Conservation (phyloP, 2,888 invertebrate genomes). For the Machimus atricapillus region DNA sequence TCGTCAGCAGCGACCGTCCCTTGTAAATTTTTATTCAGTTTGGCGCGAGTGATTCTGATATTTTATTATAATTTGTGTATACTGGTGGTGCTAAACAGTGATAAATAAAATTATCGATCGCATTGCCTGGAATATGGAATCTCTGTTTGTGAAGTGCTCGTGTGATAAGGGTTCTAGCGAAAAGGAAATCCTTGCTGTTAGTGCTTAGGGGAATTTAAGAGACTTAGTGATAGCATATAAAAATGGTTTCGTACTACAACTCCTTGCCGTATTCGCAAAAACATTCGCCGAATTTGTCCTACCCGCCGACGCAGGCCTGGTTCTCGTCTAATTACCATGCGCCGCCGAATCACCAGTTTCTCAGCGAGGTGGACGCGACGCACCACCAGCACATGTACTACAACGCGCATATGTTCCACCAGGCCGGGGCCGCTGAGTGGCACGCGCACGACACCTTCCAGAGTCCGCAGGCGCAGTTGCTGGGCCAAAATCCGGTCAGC, state of each 20-base stretch:
- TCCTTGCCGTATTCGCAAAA: conserved; percentile 72
- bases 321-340: conserved; percentile 64
- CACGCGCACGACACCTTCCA: conserved; percentile 63
- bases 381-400: conserved; percentile 64
- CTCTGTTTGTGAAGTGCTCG: background rate
- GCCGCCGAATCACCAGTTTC: conserved; percentile 59
- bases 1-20: background rate
- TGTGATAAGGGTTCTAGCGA: background rate
- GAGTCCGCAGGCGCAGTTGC: conserved; percentile 64
- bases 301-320: conserved; percentile 61
- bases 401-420: conserved; percentile 64
- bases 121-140: conserved; percentile 3
- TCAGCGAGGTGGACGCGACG: conserved; percentile 63
- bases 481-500: conserved; percentile 54
- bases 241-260: conserved; percentile 77
- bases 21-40: background rate
- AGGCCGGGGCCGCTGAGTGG: conserved; percentile 60
- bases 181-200: background rate
- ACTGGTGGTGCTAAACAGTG: background rate
- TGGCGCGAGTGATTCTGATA: background rate
- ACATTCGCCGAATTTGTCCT: conserved; percentile 69
- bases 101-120: conserved; percentile 1
- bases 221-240: conserved; percentile 35
- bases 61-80: background rate
- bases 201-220: background rate